Conservation (phyloP, 2,797 vertebrate genomes). For the Rhadinocentrus ornatus region DNA sequence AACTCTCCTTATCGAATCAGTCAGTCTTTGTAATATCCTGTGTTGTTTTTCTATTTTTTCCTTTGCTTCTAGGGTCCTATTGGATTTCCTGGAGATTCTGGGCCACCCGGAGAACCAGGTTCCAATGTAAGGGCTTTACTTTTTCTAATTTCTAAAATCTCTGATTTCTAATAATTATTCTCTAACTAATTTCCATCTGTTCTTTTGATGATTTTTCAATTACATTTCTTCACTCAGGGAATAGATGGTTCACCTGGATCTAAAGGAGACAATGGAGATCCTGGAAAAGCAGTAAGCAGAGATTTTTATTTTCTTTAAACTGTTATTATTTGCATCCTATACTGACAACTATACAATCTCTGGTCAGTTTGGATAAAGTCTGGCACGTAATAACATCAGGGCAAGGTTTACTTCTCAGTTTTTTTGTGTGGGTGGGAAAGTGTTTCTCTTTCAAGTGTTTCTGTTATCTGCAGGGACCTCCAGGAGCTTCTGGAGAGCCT, state of each 20-base stretch:
- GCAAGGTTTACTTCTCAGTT: not conserved
- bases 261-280: slow-evolving; percentile 89
- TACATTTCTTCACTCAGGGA: slow-evolving; percentile 78
- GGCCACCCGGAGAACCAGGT: slow-evolving; percentile 88
- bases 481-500: slow-evolving; percentile 90
- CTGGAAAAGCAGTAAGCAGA: slow-evolving; percentile 82
- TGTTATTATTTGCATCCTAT: not conserved
- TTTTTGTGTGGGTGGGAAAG: not conserved
- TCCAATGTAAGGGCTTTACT: slow-evolving; percentile 75
- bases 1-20: slow-evolving; percentile 18
- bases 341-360: not conserved
- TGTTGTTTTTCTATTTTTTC: slow-evolving; percentile 5
- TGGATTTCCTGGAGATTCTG: slow-evolving; percentile 91
- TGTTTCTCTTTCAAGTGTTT: slow-evolving; percentile 33
- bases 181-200: not conserved
- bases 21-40: slow-evolving; percentile 25
- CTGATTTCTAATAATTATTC: not conserved
- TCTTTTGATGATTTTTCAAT: not conserved
- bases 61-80: slow-evolving; percentile 84
- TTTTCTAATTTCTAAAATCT: slow-evolving; percentile 4
- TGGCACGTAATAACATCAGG: slow-evolving; percentile 6
- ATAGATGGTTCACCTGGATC: slow-evolving; percentile 85
- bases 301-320: not conserved
- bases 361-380: slow-evolving; percentile 6
- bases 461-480: slow-evolving; percentile 82